Base-by-base conservation (phyloP, 2,888 invertebrate genomes). In the Labia minor region DNA sequence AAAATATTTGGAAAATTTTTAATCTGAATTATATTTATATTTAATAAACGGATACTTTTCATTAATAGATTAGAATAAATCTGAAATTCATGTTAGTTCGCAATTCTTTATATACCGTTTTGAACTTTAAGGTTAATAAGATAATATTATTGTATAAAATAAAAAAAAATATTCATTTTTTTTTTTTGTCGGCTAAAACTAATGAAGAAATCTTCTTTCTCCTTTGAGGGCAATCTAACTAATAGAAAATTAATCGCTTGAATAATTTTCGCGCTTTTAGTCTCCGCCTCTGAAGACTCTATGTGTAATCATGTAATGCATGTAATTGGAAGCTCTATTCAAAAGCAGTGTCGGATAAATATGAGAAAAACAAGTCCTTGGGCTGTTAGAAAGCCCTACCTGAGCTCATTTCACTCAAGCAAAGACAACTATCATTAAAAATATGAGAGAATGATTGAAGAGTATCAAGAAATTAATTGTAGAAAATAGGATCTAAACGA, bases 231-330 rank as follows among this genome's bases (percentile, higher is more conserved):
- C 49, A 49, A 49, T 49, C n/a, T 49, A 49, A 49, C 14, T 49
- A n/a, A n/a, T n/a, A n/a, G 49, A 49, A 49, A 49, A 49, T 49
- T 49, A 49, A 49, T 49, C 49, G 49, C 14, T 14, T 14, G n/a
- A 14, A 49, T 49, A 49, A 49, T 49, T 49, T 49, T 49, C 49
- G 49, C 49, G 49, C 49, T 49, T 49, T 49, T 49, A 16, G 16
- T n/a, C 49, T 49, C 49, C 49, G 49, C 49, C 49, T 14, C 49
- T 8, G 14, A n/a, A 4, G 49, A 8, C 6, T 6, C 6, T 33
- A 49, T 49, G 49, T 49, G 49, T 49, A 49, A 49, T 49, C 49
- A 49, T 49, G 49, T 49, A 49, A 49, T 49, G 16, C 14, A 49
- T 49, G 49, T 49, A 49, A 49, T 49, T 49, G 49, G 49, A 49